Evolutionary conservation across 2,113 vertebrate genomes (phyloP), one percentile per base, ranked within the genome.

Genomic region (Misgurnus anguillicaudatus): DNA sequence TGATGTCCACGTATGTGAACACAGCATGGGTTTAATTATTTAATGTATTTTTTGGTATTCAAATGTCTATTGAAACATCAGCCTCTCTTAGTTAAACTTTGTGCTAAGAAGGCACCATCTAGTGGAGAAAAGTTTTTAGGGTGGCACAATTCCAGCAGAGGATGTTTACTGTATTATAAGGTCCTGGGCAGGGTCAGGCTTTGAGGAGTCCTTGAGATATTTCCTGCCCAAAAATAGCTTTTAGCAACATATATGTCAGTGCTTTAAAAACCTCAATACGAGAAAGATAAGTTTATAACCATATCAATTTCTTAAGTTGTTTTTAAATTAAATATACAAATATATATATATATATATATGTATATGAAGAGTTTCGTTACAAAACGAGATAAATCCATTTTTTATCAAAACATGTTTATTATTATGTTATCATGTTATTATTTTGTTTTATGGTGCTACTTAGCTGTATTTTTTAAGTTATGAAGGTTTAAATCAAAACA

Each of bases 151-250:
- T 2, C 21, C 57, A 75, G 67, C 57, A 74, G 19, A 78, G 63
- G 64, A 78, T 75, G 78, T 83, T 78, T 77, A 70, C 69, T 47
- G 57, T 66, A 21, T 81, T 74, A 31, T 60, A 58, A 74, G 69
- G 31, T 75, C 41, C 38, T 73, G 31, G 24, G n/a, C 38, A 70
- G 14, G 74, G 64, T 78, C 78, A 83, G n/a, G 9, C 41, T 62
- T 4, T 64, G 63, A 47, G 70, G 36, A 24, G 64, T 47, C 57
- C 67, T 68, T 71, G 53, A 75, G 13, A 63, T 9, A 72, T 71
- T 75, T 80, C 70, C 67, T 82, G 58, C 13, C n/a, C 39, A 67
- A 31, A 67, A 82, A 39, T 31, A 53, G 69, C 61, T 41, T 63
- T 39, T 42, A n/a, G 38, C 36, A 48, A 66, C 60, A 71, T 75